These are phyloP conservation scores for Arctocebus calabarensis DNA, from an alignment of 2,797 vertebrate genomes.

Conservation along the genomic window DNA sequence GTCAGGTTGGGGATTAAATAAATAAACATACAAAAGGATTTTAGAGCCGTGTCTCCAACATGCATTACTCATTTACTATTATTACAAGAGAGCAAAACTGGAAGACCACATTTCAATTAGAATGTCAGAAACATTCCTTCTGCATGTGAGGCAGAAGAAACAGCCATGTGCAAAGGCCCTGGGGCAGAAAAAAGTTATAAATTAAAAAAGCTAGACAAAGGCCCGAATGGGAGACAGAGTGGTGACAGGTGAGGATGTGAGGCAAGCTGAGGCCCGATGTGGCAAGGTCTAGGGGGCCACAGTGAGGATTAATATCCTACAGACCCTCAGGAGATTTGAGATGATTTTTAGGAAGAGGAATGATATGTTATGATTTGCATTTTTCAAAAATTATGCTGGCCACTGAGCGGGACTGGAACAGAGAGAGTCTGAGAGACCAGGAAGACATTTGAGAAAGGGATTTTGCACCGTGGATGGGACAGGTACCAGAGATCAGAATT, in stretches of 20 bases:
- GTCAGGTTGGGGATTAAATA: not conserved
- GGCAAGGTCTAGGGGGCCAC: not conserved
- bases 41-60: not conserved
- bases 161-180: not conserved
- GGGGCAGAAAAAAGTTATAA: not conserved
- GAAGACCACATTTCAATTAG: not conserved
- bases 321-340: not conserved
- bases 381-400: not conserved
- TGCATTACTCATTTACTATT: rapidly evolving
- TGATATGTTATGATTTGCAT: not conserved
- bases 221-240: not conserved
- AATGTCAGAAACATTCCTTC: too few species aligned
- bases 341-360: not conserved
- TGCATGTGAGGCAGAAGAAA: not conserved
- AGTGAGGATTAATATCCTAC: not conserved
- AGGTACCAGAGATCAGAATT: not conserved
- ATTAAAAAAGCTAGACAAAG: not conserved
- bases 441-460: not conserved
- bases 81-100: not conserved
- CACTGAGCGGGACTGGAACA: not conserved
- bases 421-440: too few species aligned
- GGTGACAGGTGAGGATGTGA: not conserved
- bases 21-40: not conserved
- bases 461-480: not conserved
- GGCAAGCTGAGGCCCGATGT: not conserved